Evolutionary conservation across 2,797 vertebrate species (phyloP).

Genomic region (Acropternis orthonyx): DNA sequence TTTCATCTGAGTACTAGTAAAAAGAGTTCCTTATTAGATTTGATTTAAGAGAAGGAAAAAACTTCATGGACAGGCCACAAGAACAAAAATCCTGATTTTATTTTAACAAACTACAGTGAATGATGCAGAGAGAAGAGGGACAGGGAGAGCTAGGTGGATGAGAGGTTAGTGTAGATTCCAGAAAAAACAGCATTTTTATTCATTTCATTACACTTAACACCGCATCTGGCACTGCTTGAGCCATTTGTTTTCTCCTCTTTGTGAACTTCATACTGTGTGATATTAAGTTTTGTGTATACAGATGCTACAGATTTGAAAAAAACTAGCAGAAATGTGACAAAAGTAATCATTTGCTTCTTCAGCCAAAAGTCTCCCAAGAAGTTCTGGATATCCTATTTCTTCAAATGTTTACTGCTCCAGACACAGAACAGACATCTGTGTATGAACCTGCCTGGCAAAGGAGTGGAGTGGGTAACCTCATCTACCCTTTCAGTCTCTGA

Average conservation of each 20-base stretch:
- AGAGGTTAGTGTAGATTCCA: not conserved
- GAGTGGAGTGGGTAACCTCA: constrained; percentile 35
- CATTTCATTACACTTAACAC: not conserved
- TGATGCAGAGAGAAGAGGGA: not conserved
- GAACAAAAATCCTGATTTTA: constrained; percentile 35
- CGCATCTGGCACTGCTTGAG: not conserved
- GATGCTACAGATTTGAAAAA: not conserved
- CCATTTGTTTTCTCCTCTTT: not conserved
- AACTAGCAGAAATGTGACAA: not conserved
- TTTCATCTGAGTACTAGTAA: constrained; percentile 9
- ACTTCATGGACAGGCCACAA: not conserved
- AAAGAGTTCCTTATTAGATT: constrained; percentile 17
- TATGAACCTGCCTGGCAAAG: not conserved
- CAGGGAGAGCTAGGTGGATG: not conserved
- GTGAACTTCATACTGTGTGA: not conserved
- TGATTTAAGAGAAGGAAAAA: not conserved
- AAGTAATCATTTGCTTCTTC: not conserved
- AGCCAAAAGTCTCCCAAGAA: not conserved
- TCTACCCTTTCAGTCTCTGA: constrained; percentile 23
- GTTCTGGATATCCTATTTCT: not conserved
- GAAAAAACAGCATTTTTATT: constrained; percentile 13
- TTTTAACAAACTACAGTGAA: not conserved
- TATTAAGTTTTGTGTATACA: not conserved
- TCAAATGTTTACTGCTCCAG: not conserved
- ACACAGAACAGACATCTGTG: not conserved